Percentiles rank a stretch among this genome's conserved stretches.
These are phyloP conservation scores for Temnothorax unifasciatus DNA, from an alignment of 2,888 invertebrate genomes.

Conservation along the genomic window DNA sequence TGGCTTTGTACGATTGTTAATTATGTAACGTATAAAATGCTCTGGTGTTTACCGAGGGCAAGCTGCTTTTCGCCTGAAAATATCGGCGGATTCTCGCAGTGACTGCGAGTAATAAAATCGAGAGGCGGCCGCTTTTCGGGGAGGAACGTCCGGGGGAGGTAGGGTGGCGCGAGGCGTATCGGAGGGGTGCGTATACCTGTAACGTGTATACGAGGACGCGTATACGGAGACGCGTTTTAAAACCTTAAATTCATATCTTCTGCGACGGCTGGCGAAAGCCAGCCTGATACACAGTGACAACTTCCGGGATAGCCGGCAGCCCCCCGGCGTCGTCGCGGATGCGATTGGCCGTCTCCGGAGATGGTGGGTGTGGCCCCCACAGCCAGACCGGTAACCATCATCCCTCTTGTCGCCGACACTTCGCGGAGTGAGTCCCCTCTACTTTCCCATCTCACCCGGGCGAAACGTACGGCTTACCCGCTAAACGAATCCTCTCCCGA, in stretches of 20 bases:
- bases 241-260: constrained; percentile 75
- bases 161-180: constrained; percentile 42
- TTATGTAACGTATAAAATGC: constrained; percentile 20
- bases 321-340: constrained; percentile 67
- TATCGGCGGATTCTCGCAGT: constrained; percentile 53
- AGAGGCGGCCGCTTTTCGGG: constrained; percentile 21
- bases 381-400: constrained; percentile 72
- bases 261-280: constrained; percentile 66
- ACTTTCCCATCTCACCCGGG: constrained; percentile 76
- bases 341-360: constrained; percentile 77
- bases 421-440: constrained; percentile 73
- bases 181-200: background rate
- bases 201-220: background rate
- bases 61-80: constrained; percentile 51
- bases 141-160: background rate
- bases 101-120: constrained; percentile 61
- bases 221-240: constrained; percentile 68
- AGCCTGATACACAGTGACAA: constrained; percentile 73
- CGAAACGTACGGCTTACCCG: constrained; percentile 76
- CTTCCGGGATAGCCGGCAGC: constrained; percentile 75
- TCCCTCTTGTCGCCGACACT: constrained; percentile 73
- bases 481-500: constrained; percentile 73
- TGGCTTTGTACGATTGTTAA: constrained; percentile 19
- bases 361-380: constrained; percentile 77
- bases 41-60: background rate